A percentile compares a stretch with the other conserved stretches of the same genome.
Conservation (phyloP, 2,888 invertebrate genomes). For the Agrochola litura region DNA sequence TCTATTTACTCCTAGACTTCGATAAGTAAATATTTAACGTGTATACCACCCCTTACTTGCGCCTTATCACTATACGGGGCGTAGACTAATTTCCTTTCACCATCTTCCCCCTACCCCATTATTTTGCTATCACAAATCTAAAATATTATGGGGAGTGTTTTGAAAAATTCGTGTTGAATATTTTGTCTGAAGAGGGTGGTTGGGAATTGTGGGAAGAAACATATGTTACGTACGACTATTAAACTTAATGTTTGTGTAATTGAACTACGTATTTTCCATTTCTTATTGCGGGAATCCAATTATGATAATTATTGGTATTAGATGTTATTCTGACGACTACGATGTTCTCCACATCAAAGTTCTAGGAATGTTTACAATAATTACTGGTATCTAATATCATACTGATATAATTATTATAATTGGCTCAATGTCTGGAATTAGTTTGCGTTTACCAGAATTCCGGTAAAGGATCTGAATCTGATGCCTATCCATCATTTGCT, state of each 20-base stretch:
- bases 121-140: conserved; percentile 52
- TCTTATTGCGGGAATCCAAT: not conserved
- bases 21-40: conserved; percentile 54
- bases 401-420: not conserved
- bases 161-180: conserved; percentile 14
- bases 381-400: not conserved
- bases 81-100: conserved; percentile 60
- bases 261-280: not conserved
- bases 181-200: not conserved
- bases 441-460: not conserved
- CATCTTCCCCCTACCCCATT: conserved; percentile 34
- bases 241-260: not conserved
- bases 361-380: not conserved
- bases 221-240: too few relatives aligned
- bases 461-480: too few relatives aligned
- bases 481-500: not conserved
- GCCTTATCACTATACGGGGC: conserved; percentile 51
- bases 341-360: not conserved
- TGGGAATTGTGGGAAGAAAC: too few relatives aligned
- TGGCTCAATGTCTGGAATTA: not conserved
- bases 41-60: conserved; percentile 36
- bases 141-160: conserved; percentile 35
- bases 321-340: not conserved
- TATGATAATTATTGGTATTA: not conserved
- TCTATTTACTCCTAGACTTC: conserved; percentile 46